phyloP scores from a whole-genome alignment of 2,888 invertebrate genomes.

The Melieria picta region DNA sequence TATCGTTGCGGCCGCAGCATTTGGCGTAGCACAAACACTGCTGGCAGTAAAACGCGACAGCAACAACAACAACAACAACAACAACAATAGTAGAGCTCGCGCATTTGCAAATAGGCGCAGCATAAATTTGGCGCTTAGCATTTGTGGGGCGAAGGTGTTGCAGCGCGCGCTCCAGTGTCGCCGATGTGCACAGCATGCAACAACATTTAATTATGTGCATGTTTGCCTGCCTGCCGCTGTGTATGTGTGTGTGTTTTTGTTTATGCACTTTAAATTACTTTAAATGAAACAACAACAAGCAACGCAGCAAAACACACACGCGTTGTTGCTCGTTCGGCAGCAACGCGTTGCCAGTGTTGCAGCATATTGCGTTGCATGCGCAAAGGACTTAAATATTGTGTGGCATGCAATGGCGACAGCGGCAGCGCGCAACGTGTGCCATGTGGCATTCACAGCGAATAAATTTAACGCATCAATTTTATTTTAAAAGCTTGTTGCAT shows the following conservation, averaged over 20 bases:
- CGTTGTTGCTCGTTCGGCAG: too few relatives aligned
- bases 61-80: not conserved
- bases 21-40: not conserved
- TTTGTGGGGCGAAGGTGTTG: too few relatives aligned
- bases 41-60: not conserved
- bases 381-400: constrained; percentile 34
- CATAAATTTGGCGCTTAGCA: constrained; percentile 26
- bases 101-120: constrained; percentile 12
- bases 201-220: not conserved
- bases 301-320: too few relatives aligned
- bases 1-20: not conserved
- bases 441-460: constrained; percentile 48
- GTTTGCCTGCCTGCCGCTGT: not conserved
- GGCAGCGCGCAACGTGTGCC: constrained; percentile 13
- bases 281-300: constrained; percentile 5
- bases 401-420: constrained; percentile 28
- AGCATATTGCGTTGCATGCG: not conserved
- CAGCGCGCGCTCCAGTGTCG: too few relatives aligned
- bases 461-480: constrained; percentile 34
- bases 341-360: too few relatives aligned
- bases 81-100: constrained; percentile 9
- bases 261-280: constrained; percentile 9
- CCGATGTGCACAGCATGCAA: not conserved
- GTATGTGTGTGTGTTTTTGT: not conserved
- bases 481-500: constrained; percentile 20